Conservation (phyloP, 2,113 vertebrate species). For the Stigmatopora nigra region DNA sequence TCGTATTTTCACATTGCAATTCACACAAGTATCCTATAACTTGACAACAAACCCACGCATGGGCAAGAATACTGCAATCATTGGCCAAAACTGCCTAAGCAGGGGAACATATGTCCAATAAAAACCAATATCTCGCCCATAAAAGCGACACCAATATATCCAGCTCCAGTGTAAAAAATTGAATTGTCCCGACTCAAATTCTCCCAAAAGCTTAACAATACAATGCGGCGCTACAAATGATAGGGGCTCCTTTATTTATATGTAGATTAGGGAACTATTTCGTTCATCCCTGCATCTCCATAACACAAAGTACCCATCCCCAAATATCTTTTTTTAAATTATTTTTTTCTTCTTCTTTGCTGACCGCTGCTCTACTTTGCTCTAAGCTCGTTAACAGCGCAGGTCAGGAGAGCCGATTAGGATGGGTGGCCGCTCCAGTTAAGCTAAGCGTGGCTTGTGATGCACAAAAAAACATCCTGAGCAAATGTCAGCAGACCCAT, state of each 20-base stretch:
- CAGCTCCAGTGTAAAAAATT: conserved; percentile 1
- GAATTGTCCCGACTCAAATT: conserved; percentile 15
- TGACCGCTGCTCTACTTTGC: conserved; percentile 38
- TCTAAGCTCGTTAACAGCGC: conserved; percentile 41
- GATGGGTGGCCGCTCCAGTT: conserved; percentile 35
- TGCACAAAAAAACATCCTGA: conserved; percentile 28
- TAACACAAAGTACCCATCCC: conserved; percentile 9
- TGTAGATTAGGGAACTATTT: conserved; percentile 10
- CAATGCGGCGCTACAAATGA: conserved; percentile 9
- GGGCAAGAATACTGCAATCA: too few relatives aligned
- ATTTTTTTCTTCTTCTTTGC: conserved; percentile 18
- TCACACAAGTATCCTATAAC: too few relatives aligned
- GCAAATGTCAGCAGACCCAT: conserved; percentile 40
- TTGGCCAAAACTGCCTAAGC: too few relatives aligned
- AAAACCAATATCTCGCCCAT: conserved; percentile 54
- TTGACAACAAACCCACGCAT: too few relatives aligned
- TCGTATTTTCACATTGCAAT: too few relatives aligned
- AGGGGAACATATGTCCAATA: conserved; percentile 17
- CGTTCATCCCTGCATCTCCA: conserved; percentile 8
- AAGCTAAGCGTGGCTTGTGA: conserved; percentile 28
- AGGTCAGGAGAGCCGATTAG: conserved; percentile 45
- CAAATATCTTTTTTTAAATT: conserved; percentile 22
- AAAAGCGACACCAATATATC: conserved; percentile 39
- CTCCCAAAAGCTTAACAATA: conserved; percentile 8
- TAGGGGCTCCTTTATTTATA: conserved; percentile 16